These are phyloP conservation scores for Rhimphoctona megacephalus DNA, from an alignment of 2,888 invertebrate genomes.

Conservation along the genomic window DNA sequence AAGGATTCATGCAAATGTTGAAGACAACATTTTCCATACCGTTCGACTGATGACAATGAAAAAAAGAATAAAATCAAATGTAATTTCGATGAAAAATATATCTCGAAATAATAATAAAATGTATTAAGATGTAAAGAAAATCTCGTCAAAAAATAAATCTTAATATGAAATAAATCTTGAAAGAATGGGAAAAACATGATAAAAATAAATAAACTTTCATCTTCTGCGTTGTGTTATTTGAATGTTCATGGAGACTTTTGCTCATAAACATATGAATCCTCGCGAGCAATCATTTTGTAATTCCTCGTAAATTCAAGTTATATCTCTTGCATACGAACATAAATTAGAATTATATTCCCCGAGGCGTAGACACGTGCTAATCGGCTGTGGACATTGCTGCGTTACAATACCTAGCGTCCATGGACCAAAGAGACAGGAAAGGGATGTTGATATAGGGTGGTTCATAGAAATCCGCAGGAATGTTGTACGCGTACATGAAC, in stretches of 20 bases:
- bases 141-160: neutral
- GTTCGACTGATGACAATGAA: neutral
- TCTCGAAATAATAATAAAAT: neutral
- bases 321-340: constrained; percentile 9
- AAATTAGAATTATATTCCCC: constrained; percentile 29
- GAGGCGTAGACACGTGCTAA: constrained; percentile 31
- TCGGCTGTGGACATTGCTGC: constrained; percentile 31
- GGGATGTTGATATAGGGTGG: constrained; percentile 10
- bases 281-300: neutral
- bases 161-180: neutral
- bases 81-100: no score
- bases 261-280: neutral
- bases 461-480: constrained; percentile 1
- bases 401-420: neutral
- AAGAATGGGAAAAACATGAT: neutral
- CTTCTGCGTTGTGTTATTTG: neutral
- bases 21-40: neutral
- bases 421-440: neutral
- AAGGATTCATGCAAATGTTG: neutral
- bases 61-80: no score
- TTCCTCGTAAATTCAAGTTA: constrained; percentile 33
- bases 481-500: neutral
- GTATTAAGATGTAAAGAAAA: neutral
- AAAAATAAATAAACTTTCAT: neutral
- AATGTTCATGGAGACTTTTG: neutral